Percentiles rank a stretch among this genome's conserved stretches.
These are phyloP conservation scores for Drosophila prosaltans DNA, from an alignment of 1,140 invertebrate species.

Conservation along the genomic window DNA sequence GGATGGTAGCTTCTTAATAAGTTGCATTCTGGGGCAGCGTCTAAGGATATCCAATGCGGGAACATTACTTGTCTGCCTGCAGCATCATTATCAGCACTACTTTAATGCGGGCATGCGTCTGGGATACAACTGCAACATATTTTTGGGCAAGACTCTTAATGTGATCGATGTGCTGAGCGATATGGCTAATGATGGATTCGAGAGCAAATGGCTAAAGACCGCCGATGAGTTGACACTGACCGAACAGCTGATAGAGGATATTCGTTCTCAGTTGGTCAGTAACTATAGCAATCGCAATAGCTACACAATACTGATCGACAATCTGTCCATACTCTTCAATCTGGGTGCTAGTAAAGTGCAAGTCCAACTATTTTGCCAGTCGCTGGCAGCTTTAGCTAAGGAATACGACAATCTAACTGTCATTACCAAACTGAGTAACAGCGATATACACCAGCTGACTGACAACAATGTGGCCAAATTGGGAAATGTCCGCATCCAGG, in stretches of 20 bases:
- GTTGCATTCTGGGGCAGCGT: constrained; percentile 85
- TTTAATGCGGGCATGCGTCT: constrained; percentile 89
- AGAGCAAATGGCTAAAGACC: constrained; percentile 64
- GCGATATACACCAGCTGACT: constrained; percentile 84
- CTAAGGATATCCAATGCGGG: constrained; percentile 84
- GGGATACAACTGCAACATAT: constrained; percentile 87
- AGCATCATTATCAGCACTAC: constrained; percentile 89
- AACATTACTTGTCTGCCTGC: constrained; percentile 87
- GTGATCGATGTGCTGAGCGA: constrained; percentile 85
- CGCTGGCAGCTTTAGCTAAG: constrained; percentile 79
- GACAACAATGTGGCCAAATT: constrained; percentile 86
- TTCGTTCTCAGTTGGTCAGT: constrained; percentile 60
- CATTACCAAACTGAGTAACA: constrained; percentile 84
- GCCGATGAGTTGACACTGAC: constrained; percentile 57
- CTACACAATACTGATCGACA: constrained; percentile 88
- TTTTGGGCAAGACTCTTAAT: constrained; percentile 84
- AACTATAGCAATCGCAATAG: constrained; percentile 66
- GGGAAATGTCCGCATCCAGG: constrained; percentile 86
- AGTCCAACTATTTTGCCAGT: constrained; percentile 78
- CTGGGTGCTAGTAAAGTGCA: constrained; percentile 83
- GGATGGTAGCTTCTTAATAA: constrained; percentile 88
- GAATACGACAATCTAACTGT: constrained; percentile 83
- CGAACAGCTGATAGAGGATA: constrained; percentile 59
- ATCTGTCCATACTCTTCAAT: constrained; percentile 88
- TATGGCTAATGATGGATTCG: constrained; percentile 74